Percentiles rank a stretch among this genome's conserved stretches.
These are phyloP conservation scores for Philonicus albiceps DNA, from an alignment of 2,888 invertebrate species.

Conservation along the genomic window DNA sequence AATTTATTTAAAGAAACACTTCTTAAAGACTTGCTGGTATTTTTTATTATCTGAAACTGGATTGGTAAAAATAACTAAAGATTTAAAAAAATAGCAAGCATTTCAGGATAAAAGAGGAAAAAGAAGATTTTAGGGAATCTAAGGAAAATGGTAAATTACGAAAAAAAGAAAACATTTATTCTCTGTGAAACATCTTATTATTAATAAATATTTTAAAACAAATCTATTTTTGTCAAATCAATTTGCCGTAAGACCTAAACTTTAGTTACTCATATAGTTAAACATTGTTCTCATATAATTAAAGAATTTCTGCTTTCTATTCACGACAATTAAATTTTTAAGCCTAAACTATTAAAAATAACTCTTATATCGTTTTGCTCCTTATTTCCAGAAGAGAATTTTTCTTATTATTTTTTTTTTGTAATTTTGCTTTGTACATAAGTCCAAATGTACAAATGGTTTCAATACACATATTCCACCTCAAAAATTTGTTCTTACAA, in stretches of 20 bases:
- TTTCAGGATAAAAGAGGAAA: no score
- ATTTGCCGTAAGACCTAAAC: slow-evolving; percentile 29
- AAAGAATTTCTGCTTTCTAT: slow-evolving; percentile 21
- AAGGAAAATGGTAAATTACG: not conserved
- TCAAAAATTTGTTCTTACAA: slow-evolving; percentile 20
- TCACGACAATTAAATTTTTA: slow-evolving; percentile 37
- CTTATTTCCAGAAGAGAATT: slow-evolving; percentile 36
- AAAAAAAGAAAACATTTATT: not conserved
- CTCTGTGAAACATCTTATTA: slow-evolving; percentile 46
- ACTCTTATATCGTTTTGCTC: slow-evolving; percentile 4
- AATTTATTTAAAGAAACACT: no score
- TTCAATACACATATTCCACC: not conserved
- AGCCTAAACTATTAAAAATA: slow-evolving; percentile 44
- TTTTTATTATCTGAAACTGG: no score
- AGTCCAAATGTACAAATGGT: slow-evolving; percentile 35
- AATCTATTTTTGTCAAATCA: slow-evolving; percentile 37
- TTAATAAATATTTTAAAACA: slow-evolving; percentile 45
- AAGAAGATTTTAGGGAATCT: no score
- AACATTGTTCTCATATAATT: slow-evolving; percentile 27
- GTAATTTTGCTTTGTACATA: slow-evolving; percentile 41
- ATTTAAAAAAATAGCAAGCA: no score
- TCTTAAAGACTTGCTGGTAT: no score
- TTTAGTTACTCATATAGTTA: slow-evolving; percentile 27
- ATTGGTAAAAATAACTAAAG: no score
- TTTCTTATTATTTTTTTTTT: no score